Conservation (phyloP, 1,140 invertebrate species). For the Pollicipes pollicipes region DNA sequence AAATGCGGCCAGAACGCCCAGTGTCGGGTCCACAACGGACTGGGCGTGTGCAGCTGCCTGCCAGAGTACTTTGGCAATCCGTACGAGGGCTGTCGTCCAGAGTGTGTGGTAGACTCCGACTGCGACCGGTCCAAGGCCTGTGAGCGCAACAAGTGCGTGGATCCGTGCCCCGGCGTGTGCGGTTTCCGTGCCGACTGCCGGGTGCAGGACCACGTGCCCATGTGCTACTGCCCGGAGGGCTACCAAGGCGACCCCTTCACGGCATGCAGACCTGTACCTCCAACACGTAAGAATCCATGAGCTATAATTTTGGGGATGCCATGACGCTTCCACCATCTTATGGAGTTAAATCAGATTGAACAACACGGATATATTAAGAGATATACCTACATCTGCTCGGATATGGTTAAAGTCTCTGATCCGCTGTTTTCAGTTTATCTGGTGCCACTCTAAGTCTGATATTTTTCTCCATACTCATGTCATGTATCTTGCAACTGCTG, state of each 20-base stretch:
- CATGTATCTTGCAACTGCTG: too few species aligned
- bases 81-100: conserved; percentile 44
- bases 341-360: too few species aligned
- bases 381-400: too few species aligned
- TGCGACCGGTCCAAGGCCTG: conserved; percentile 41
- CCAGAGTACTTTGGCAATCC: conserved; percentile 22
- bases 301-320: too few species aligned
- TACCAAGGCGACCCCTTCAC: conserved; percentile 35
- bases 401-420: too few species aligned
- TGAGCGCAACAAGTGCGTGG: conserved; percentile 47
- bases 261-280: conserved; percentile 26
- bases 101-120: conserved; percentile 48
- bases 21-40: conserved; percentile 45
- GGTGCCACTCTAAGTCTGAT: too few species aligned
- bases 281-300: conserved; percentile 12
- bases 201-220: conserved; percentile 19
- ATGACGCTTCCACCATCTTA: too few species aligned
- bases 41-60: conserved; percentile 53
- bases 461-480: too few species aligned
- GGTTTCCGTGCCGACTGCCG: conserved; percentile 25
- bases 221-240: conserved; percentile 23
- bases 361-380: too few species aligned
- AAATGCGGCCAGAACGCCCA: conserved; percentile 54
- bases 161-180: conserved; percentile 61
- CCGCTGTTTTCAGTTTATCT: too few species aligned